These are phyloP conservation scores for Festucalex cinctus DNA, from an alignment of 2,113 vertebrate species.

Conservation along the genomic window DNA sequence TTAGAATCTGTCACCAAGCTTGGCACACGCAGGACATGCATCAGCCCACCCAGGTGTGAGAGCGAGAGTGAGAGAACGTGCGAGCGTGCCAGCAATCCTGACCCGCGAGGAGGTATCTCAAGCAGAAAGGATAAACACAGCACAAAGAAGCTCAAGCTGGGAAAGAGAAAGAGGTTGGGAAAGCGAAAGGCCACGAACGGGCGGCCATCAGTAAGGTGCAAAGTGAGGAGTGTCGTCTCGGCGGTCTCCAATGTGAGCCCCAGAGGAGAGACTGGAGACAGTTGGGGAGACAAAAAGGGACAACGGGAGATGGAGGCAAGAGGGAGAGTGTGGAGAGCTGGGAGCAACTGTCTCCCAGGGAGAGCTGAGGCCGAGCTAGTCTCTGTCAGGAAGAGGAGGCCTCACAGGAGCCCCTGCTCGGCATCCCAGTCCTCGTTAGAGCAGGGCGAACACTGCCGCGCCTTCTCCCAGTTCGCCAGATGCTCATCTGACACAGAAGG, in stretches of 20 bases:
- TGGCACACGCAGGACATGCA: constrained; percentile 45
- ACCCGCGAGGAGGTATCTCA: constrained; percentile 34
- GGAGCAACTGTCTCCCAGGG: constrained; percentile 55
- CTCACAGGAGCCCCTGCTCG: constrained; percentile 48
- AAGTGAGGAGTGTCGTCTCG: constrained; percentile 69
- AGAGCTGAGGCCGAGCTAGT: constrained; percentile 53
- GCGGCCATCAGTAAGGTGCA: constrained; percentile 61
- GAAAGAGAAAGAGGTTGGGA: constrained; percentile 61
- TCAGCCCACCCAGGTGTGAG: constrained; percentile 61
- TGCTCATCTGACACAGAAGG: constrained; percentile 34
- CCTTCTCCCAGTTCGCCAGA: constrained; percentile 41
- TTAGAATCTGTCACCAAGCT: constrained; percentile 67
- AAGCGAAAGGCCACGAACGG: constrained; percentile 59
- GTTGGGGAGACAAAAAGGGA: constrained; percentile 42
- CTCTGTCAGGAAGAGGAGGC: constrained; percentile 57
- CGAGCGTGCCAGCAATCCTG: constrained; percentile 30
- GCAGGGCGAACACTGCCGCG: constrained; percentile 35
- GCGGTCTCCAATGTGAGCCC: constrained; percentile 62
- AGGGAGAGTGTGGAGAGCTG: constrained; percentile 33
- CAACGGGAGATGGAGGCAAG: constrained; percentile 20
- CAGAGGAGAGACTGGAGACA: constrained; percentile 35
- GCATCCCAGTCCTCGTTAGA: constrained; percentile 42
- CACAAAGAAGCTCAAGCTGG: constrained; percentile 50
- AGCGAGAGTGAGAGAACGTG: constrained; percentile 44
- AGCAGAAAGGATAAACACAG: constrained; percentile 40